These are phyloP conservation scores for Torymus auratus DNA, from an alignment of 2,888 invertebrate species.

Conservation along the genomic window DNA sequence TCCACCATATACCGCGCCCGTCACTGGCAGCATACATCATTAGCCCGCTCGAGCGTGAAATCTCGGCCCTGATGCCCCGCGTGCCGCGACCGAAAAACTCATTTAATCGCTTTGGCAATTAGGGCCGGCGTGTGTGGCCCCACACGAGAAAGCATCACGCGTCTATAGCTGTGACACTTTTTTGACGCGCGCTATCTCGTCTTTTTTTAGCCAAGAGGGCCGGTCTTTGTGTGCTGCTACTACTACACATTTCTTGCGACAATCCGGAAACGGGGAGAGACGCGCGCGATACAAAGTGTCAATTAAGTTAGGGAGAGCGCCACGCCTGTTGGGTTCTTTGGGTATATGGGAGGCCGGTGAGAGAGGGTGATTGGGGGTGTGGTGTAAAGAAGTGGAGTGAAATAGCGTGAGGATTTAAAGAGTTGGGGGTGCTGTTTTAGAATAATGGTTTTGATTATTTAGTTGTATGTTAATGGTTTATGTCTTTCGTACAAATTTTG, in stretches of 20 bases:
- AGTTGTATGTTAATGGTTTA: no score
- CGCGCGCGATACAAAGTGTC: conserved; percentile 66
- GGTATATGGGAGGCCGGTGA: no score
- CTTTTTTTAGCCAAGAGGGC: conserved; percentile 6
- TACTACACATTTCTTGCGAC: conserved; percentile 23
- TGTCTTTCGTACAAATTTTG: no score
- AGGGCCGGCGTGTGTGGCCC: conserved; percentile 50
- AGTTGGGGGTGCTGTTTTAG: no score
- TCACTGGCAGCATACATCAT: no score
- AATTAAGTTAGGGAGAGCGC: conserved; percentile 67
- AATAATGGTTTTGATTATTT: no score
- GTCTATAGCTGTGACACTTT: conserved; percentile 22
- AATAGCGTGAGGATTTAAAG: no score
- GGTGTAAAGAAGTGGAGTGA: no score
- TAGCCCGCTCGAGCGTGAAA: not conserved
- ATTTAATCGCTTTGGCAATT: conserved; percentile 56
- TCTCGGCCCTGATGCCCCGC: not conserved
- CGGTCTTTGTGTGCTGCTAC: not conserved
- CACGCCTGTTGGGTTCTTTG: conserved; percentile 55
- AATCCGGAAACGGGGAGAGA: conserved; percentile 62
- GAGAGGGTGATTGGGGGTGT: no score
- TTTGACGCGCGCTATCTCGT: not conserved
- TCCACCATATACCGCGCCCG: no score
- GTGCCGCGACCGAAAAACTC: conserved; percentile 21
- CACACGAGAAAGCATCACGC: not conserved